A percentile compares a stretch with the other conserved stretches of the same genome.
Conservation (phyloP, 2,113 vertebrate genomes). For the Trogon melanurus region DNA sequence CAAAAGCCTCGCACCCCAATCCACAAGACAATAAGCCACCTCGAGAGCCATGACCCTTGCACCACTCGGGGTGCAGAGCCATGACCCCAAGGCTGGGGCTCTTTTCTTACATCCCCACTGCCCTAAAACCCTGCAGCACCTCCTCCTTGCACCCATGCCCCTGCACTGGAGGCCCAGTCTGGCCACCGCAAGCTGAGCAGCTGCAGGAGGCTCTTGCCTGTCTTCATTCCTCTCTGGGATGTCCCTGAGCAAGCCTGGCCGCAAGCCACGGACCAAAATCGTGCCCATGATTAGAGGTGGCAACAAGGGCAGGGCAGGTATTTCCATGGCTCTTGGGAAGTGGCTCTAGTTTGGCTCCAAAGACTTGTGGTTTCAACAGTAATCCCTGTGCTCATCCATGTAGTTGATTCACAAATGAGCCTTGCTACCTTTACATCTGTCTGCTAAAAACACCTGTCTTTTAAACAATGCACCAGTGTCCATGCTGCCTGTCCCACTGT, state of each 20-base stretch:
- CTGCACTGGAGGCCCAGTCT: neutral
- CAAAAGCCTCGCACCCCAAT: accelerated
- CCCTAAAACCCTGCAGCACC: neutral
- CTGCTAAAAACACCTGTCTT: neutral
- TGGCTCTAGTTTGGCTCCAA: neutral
- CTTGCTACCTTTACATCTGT: neutral
- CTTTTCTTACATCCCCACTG: neutral
- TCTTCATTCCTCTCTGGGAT: neutral
- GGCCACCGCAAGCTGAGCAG: neutral
- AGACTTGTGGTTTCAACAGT: neutral
- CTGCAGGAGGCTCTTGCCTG: neutral
- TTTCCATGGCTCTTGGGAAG: neutral
- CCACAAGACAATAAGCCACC: neutral
- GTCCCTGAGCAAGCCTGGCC: neutral
- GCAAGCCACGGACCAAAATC: neutral
- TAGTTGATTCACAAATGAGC: neutral
- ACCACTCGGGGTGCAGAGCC: neutral
- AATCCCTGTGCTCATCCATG: neutral
- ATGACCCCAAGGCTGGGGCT: neutral
- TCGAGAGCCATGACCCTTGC: accelerated
- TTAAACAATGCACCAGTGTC: neutral
- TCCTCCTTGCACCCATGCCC: neutral
- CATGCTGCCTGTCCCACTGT: accelerated
- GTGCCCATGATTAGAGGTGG: neutral
- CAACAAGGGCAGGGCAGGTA: neutral